A percentile compares a stretch with the other conserved stretches of the same genome.
These are phyloP conservation scores for Papilio aristodemus DNA, from an alignment of 1,140 invertebrate genomes.

Conservation along the genomic window DNA sequence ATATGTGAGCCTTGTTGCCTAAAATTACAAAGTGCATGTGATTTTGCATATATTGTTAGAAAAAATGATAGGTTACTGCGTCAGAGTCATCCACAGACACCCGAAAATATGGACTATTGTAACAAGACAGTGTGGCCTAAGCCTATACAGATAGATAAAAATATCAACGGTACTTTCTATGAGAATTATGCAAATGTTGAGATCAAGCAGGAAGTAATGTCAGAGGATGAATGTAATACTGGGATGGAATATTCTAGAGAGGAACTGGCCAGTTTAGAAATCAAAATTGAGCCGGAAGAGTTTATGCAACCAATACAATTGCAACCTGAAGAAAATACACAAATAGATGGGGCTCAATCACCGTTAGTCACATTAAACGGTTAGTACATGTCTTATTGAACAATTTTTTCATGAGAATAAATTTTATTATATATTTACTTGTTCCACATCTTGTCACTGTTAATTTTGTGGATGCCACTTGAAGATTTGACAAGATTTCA, in stretches of 20 bases:
- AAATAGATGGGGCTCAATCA: neutral
- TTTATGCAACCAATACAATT: slow-evolving; percentile 49
- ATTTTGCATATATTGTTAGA: slow-evolving; percentile 49
- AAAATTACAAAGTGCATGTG: slow-evolving; percentile 53
- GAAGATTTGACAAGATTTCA: too few relatives aligned
- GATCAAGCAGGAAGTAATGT: slow-evolving; percentile 64
- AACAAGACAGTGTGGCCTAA: slow-evolving; percentile 55
- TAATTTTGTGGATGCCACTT: too few relatives aligned
- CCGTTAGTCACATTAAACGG: slow-evolving; percentile 7
- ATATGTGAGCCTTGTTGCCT: slow-evolving; percentile 61
- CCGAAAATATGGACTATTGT: slow-evolving; percentile 29
- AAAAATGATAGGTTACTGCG: slow-evolving; percentile 50
- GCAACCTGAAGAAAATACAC: slow-evolving; percentile 41
- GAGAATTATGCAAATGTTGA: slow-evolving; percentile 48
- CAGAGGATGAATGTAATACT: slow-evolving; percentile 53
- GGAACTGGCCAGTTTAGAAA: slow-evolving; percentile 50
- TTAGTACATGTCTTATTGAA: neutral
- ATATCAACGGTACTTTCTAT: slow-evolving; percentile 45
- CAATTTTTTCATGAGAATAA: too few relatives aligned
- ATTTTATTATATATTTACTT: too few relatives aligned
- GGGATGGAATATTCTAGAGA: slow-evolving; percentile 39
- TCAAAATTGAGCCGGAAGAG: slow-evolving; percentile 68
- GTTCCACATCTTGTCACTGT: too few relatives aligned
- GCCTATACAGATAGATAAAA: slow-evolving; percentile 64
- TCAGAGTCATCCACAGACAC: slow-evolving; percentile 36